Evolutionary conservation across 64 coral and sea anemone genomes (phyloP).

Genomic region (Stylophora pistillata): DNA sequence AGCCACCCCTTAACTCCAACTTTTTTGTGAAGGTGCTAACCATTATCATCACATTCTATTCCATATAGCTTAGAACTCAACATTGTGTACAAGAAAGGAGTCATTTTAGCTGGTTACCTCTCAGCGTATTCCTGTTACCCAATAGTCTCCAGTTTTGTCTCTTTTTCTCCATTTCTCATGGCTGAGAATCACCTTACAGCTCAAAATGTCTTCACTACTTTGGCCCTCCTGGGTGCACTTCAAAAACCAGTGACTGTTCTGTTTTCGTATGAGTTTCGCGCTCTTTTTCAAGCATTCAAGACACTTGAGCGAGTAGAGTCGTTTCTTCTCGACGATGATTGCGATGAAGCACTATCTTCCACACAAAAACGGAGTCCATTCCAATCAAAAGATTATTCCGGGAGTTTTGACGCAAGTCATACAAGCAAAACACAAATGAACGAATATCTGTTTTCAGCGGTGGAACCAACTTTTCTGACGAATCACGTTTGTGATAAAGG

Average conservation of each 20-base stretch:
- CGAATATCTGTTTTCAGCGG: background rate
- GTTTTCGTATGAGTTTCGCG: background rate
- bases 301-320: background rate
- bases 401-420: background rate
- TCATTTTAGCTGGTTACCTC: background rate
- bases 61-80: background rate
- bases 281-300: background rate
- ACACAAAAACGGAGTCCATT: too few species aligned
- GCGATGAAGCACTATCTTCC: too few species aligned
- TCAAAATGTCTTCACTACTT: constrained; percentile 24
- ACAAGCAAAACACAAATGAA: background rate
- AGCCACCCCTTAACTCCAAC: too few species aligned
- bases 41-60: too few species aligned
- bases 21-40: too few species aligned
- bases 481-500: background rate
- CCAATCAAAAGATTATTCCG: background rate
- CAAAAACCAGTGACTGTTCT: constrained; percentile 12
- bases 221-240: background rate
- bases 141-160: constrained; percentile 23
- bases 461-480: background rate
- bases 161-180: background rate
- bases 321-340: background rate
- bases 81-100: background rate
- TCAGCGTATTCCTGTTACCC: constrained; percentile 10
- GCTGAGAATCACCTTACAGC: constrained; percentile 11